Percentiles rank a stretch among this genome's conserved stretches.
These are phyloP conservation scores for Spinibarbus caldwelli DNA, from an alignment of 2,797 vertebrate species.

Conservation along the genomic window DNA sequence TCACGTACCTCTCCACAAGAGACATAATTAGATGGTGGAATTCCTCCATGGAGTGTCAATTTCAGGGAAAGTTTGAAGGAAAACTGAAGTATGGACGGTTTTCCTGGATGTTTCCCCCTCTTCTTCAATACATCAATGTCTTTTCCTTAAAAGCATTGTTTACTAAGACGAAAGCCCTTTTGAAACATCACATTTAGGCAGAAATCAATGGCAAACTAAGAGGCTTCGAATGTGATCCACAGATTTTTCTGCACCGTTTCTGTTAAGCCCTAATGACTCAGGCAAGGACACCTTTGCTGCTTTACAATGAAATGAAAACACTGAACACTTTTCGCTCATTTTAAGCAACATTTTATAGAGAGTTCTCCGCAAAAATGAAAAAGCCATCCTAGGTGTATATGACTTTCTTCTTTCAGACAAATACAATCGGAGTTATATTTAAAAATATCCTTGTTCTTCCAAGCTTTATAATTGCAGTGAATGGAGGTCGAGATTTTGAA, in stretches of 20 bases:
- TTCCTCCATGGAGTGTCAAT: conserved; percentile 13
- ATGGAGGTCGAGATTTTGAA: background rate
- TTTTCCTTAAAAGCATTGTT: conserved; percentile 27
- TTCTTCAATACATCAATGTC: conserved; percentile 1
- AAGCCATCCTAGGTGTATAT: too few relatives aligned
- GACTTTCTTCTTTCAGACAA: background rate
- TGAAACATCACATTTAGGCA: conserved; percentile 15
- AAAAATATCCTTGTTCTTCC: too few relatives aligned
- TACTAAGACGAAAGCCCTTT: conserved; percentile 22
- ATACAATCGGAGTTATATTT: background rate
- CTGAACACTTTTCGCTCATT: background rate
- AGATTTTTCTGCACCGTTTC: too few relatives aligned
- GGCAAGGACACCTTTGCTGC: conserved; percentile 14
- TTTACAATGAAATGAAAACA: background rate
- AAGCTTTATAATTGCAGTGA: background rate
- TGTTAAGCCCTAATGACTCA: too few relatives aligned
- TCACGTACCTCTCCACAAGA: conserved; percentile 10
- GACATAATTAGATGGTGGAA: conserved; percentile 6
- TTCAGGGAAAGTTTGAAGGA: conserved; percentile 22
- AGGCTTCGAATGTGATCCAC: too few relatives aligned
- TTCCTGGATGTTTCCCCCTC: background rate
- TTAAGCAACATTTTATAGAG: background rate
- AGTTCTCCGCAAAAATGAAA: too few relatives aligned
- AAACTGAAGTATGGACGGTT: background rate
- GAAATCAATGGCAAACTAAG: conserved; percentile 40